Percentiles rank a stretch among this genome's conserved stretches.
phyloP scores from a whole-genome alignment of 2,113 vertebrate species.

The Panthera uncia region DNA sequence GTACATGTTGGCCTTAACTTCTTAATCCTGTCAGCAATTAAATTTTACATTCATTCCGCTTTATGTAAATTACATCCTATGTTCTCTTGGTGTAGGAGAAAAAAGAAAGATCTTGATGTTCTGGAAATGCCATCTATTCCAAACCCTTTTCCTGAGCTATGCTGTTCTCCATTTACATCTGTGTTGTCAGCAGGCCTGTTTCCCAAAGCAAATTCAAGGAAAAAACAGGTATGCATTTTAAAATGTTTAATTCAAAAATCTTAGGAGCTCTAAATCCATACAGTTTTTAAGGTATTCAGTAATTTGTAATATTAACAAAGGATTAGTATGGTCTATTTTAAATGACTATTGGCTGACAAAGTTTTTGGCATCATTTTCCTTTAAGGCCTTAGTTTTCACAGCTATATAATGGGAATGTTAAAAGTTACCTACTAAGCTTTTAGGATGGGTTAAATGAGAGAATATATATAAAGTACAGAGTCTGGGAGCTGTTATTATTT shows the following conservation, averaged over 20 bases:
- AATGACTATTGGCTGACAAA: background rate
- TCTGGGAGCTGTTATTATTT: background rate
- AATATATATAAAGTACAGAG: background rate
- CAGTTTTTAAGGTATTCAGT: background rate
- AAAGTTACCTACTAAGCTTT: background rate
- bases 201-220: conserved; percentile 92
- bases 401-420: background rate
- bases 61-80: conserved; percentile 73
- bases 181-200: conserved; percentile 90
- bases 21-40: conserved; percentile 67
- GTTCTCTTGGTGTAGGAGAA: conserved; percentile 86
- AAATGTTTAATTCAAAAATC: conserved; percentile 53
- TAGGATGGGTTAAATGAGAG: background rate
- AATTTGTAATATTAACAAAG: background rate
- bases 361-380: background rate
- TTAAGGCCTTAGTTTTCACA: background rate
- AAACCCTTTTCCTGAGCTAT: conserved; percentile 92
- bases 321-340: background rate
- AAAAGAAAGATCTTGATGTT: conserved; percentile 83
- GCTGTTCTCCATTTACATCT: conserved; percentile 87
- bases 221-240: conserved; percentile 91
- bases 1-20: conserved; percentile 42
- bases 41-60: conserved; percentile 66
- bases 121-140: conserved; percentile 88
- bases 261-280: background rate